Percentiles rank a stretch among this genome's conserved stretches.
Evolutionary conservation across 2,888 invertebrate species (phyloP).

Genomic region (Stomorhina lunata): DNA sequence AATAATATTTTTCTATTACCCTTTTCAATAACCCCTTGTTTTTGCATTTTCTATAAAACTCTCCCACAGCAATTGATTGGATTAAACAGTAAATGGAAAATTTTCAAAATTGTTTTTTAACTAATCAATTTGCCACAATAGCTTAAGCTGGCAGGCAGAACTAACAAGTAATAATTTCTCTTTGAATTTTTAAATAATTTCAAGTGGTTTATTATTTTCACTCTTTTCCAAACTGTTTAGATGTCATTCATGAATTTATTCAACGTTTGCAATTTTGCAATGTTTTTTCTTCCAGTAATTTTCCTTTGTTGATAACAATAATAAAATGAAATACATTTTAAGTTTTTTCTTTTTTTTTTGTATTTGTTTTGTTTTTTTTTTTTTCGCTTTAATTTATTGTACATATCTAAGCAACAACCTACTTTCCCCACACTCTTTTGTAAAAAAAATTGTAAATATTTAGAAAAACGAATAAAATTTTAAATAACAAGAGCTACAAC

Average conservation of each 20-base stretch:
- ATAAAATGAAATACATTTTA: slow-evolving; percentile 31
- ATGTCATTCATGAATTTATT: slow-evolving; percentile 10
- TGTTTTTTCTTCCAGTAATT: slow-evolving; percentile 23
- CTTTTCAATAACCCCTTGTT: too few species aligned
- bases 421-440: slow-evolving; percentile 48
- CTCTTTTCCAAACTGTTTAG: background rate
- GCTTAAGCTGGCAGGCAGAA: too few species aligned
- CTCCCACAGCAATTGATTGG: too few species aligned
- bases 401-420: slow-evolving; percentile 41
- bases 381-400: slow-evolving; percentile 30
- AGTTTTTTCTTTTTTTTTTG: slow-evolving; percentile 2
- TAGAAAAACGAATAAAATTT: background rate
- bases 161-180: too few species aligned
- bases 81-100: too few species aligned
- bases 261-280: slow-evolving; percentile 29
- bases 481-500: background rate
- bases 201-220: background rate
- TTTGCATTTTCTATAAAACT: too few species aligned
- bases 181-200: background rate
- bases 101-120: too few species aligned
- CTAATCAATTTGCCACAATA: too few species aligned
- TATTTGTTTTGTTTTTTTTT: background rate
- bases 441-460: too few species aligned
- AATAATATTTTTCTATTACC: too few species aligned
- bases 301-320: slow-evolving; percentile 46